phyloP scores from a whole-genome alignment of 2,797 vertebrate species.

The Sebastes matsubarae region DNA sequence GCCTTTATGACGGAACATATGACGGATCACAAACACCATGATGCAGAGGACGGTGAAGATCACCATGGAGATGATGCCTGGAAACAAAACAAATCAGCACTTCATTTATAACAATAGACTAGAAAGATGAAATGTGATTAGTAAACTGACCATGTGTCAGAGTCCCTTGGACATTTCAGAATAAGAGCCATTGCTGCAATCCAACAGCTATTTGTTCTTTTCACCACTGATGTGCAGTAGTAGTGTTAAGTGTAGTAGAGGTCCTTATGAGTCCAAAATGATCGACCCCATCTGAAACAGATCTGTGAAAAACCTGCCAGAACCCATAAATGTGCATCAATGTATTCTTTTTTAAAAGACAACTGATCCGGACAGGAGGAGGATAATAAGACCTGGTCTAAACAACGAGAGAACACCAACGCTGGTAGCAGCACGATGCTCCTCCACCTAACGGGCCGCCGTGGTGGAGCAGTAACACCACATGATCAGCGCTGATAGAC shows the following conservation, averaged over 20 bases:
- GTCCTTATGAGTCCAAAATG: neutral
- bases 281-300: neutral
- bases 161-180: neutral
- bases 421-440: no score
- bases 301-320: neutral
- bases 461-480: no score
- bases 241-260: neutral
- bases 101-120: accelerated
- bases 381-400: neutral
- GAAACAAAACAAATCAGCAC: neutral
- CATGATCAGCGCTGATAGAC: neutral
- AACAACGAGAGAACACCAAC: neutral
- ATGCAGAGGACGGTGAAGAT: slow-evolving; percentile 94
- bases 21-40: slow-evolving; percentile 93
- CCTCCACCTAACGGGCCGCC: no score
- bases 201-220: neutral
- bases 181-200: neutral
- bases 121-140: neutral
- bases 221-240: neutral
- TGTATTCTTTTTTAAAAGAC: neutral
- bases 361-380: neutral
- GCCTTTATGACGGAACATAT: slow-evolving; percentile 98
- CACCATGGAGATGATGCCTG: slow-evolving; percentile 94
- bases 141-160: neutral
- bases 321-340: neutral